Percentiles rank a stretch among this genome's conserved stretches.
Evolutionary conservation across 2,113 vertebrate genomes (phyloP).

Genomic region (Terrapene triunguis): DNA sequence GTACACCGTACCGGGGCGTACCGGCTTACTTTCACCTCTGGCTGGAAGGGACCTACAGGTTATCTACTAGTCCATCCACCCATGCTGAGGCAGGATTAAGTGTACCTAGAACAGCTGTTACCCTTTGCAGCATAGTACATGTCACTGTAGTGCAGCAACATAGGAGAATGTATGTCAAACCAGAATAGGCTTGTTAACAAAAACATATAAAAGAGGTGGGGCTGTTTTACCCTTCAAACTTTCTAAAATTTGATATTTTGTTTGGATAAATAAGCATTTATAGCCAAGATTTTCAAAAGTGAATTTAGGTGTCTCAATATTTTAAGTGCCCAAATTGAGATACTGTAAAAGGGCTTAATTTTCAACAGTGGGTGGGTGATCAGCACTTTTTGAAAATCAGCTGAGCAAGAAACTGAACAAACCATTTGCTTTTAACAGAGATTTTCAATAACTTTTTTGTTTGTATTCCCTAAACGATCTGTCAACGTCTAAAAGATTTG

Average conservation of each 20-base stretch:
- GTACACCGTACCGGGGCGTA: no score
- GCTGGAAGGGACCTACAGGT: neutral
- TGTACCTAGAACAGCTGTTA: constrained; percentile 31
- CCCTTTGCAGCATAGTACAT: constrained; percentile 63
- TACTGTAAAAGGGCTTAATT: neutral
- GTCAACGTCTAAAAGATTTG: neutral
- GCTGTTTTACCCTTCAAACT: neutral
- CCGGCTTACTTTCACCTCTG: neutral
- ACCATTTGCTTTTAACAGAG: neutral
- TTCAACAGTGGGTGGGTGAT: neutral
- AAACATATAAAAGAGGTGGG: constrained; percentile 21
- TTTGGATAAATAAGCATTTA: neutral
- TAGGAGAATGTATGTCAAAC: constrained; percentile 46
- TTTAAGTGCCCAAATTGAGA: neutral
- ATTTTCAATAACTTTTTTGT: neutral
- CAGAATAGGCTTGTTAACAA: constrained; percentile 24
- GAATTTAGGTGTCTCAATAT: neutral
- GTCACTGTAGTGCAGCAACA: constrained; percentile 60
- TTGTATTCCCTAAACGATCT: neutral
- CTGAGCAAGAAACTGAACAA: neutral
- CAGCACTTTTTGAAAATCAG: neutral
- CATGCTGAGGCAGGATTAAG: neutral
- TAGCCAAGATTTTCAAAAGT: neutral
- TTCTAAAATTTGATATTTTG: neutral
- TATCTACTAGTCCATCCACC: neutral